Evolutionary conservation across 2,797 vertebrate genomes (phyloP), one percentile per base, ranked within the genome.

Genomic region (Schizopygopsis pylzovi): DNA sequence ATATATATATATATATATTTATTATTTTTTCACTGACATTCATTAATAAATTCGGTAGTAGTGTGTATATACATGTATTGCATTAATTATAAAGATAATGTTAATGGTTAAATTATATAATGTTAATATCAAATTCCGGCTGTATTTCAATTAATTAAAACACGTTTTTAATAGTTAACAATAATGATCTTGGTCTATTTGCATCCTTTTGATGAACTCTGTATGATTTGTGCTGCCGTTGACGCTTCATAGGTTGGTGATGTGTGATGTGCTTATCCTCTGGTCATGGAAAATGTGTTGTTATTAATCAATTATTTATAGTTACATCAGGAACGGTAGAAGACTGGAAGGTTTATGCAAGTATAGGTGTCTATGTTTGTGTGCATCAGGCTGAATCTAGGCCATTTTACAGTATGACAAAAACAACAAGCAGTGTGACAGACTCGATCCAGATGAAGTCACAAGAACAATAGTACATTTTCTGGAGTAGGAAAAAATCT

Each of bases 401-500:
- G 82, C 61, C 16, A 65, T 67, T 83, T 76, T 76, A 72, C 59
- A 76, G 43, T 15, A 39, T 83, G 22, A 76, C 71, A 83, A 33
- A 10, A 82, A 76, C 71, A 83, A 67, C 22, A 65, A 76, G 71
- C 43, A 63, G 56, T 76, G 43, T 83, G 82, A 83, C 71, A 76
- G 56, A 65, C 59, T 65, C 28, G 65, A 49, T 83, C 45, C 72
- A 76, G 68, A 73, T 82, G 68, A 72, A 82, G 70, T 73, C 39
- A 43, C 25, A 82, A 67, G 72, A 83, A 83, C 82, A 83, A 67
- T 73, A 5, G 72, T 18, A 41, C 43, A 16, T 76, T 75, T 83
- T 75, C 22, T 65, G 22, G 22, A 25, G 43, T 83, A 49, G 43
- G 13, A 65, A 56, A 70, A 39, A 70, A 20, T 61, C 39, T 47